Conservation (phyloP, 2,888 invertebrate genomes). For the Gnatocerus cornutus region DNA sequence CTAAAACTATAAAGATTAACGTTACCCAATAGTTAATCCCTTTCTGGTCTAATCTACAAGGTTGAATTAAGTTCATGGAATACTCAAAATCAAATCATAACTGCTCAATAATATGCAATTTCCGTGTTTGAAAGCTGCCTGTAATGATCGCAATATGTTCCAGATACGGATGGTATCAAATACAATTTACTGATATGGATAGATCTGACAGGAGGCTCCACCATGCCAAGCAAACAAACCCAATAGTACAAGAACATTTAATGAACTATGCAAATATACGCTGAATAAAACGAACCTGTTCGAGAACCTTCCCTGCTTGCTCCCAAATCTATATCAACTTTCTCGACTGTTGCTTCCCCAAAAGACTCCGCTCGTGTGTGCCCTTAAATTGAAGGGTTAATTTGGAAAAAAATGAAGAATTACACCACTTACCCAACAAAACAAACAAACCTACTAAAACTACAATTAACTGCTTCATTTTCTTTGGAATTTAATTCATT, state of each 20-base stretch:
- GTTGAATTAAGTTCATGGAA: too few relatives aligned
- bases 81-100: too few relatives aligned
- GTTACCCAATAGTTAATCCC: too few relatives aligned
- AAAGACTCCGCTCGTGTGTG: constrained; percentile 70
- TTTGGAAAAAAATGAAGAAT: background rate
- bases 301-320: constrained; percentile 90
- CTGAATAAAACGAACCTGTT: constrained; percentile 78
- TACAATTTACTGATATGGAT: constrained; percentile 59
- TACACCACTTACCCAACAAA: constrained; percentile 62
- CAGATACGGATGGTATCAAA: constrained; percentile 71
- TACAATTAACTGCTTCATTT: constrained; percentile 66
- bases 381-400: constrained; percentile 64
- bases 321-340: constrained; percentile 86
- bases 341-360: constrained; percentile 74
- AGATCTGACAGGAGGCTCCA: constrained; percentile 65
- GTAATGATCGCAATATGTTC: constrained; percentile 14
- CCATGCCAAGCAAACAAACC: constrained; percentile 71
- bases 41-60: too few relatives aligned
- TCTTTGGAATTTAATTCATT: constrained; percentile 50
- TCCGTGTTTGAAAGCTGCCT: too few relatives aligned
- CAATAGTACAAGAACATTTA: constrained; percentile 65
- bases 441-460: constrained; percentile 62
- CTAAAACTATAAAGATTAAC: too few relatives aligned
- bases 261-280: constrained; percentile 67
- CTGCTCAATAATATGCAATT: too few relatives aligned